A percentile compares a stretch with the other conserved stretches of the same genome.
These are phyloP conservation scores for Forbesichthys agassizii DNA, from an alignment of 2,113 vertebrate genomes.

Conservation along the genomic window DNA sequence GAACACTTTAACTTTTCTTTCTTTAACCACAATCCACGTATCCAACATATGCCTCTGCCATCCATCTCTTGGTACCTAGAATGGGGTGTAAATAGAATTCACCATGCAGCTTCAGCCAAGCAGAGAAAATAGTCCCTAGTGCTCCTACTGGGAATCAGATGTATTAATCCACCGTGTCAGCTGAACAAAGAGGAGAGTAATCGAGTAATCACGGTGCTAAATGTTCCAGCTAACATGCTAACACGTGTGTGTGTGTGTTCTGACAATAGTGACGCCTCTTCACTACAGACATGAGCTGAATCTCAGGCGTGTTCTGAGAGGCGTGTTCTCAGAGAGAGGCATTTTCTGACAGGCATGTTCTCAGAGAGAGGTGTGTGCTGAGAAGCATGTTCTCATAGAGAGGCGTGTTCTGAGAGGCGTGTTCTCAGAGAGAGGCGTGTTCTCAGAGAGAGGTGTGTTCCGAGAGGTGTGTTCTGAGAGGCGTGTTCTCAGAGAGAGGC, in stretches of 20 bases:
- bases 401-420: slow-evolving; percentile 32
- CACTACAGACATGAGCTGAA: slow-evolving; percentile 10
- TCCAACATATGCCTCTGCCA: slow-evolving; percentile 28
- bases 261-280: slow-evolving; percentile 9
- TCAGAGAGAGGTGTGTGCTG: no score
- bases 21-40: slow-evolving; percentile 33
- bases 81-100: slow-evolving; percentile 36
- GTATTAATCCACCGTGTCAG: slow-evolving; percentile 33
- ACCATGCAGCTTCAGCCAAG: slow-evolving; percentile 12
- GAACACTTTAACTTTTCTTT: slow-evolving; percentile 60
- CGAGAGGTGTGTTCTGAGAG: no score
- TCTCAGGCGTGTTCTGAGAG: slow-evolving; percentile 35
- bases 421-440: not conserved
- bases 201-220: not conserved
- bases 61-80: slow-evolving; percentile 44
- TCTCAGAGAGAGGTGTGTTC: no score
- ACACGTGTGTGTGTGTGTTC: not conserved
- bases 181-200: slow-evolving; percentile 24
- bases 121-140: slow-evolving; percentile 10
- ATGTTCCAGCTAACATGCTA: not conserved
- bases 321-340: not conserved
- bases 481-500: no score
- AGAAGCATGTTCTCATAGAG: no score
- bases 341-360: slow-evolving; percentile 34
- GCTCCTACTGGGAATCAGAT: slow-evolving; percentile 6